phyloP scores from a whole-genome alignment of 2,888 invertebrate genomes.

The Aleiodes testaceus region DNA sequence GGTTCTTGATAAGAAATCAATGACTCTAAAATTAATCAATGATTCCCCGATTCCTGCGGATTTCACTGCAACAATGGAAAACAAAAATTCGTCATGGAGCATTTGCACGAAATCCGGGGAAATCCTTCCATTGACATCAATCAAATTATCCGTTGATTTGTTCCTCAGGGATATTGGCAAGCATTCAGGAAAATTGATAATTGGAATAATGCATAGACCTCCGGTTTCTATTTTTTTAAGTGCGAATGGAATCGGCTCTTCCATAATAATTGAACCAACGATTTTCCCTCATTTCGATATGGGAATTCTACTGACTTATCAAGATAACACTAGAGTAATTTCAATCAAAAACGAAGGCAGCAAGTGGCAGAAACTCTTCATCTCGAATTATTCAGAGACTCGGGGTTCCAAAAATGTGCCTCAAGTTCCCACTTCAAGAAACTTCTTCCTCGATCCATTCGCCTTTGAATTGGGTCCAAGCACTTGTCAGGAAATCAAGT shows the following conservation, averaged over 20 bases:
- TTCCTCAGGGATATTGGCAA: conserved; percentile 68
- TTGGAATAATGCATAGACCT: conserved; percentile 71
- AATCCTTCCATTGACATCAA: conserved; percentile 64
- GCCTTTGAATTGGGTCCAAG: conserved; percentile 56
- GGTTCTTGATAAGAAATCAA: conserved; percentile 75
- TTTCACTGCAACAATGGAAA: conserved; percentile 74
- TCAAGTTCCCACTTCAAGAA: conserved; percentile 43
- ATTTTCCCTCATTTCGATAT: conserved; percentile 76
- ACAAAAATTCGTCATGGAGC: conserved; percentile 55
- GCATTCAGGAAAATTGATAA: conserved; percentile 63
- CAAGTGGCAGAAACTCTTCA: conserved; percentile 75
- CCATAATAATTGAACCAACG: conserved; percentile 78
- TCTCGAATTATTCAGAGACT: conserved; percentile 49
- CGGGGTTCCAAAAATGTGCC: conserved; percentile 37
- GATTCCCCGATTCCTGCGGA: conserved; percentile 82
- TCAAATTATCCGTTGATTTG: conserved; percentile 62
- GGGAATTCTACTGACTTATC: conserved; percentile 69
- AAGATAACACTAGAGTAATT: conserved; percentile 65
- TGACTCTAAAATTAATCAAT: conserved; percentile 77
- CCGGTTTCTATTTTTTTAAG: conserved; percentile 73
- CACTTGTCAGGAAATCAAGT: conserved; percentile 48
- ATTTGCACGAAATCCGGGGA: conserved; percentile 59
- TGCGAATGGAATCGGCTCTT: conserved; percentile 80
- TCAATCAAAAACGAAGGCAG: conserved; percentile 76
- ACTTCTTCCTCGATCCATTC: conserved; percentile 55